phyloP scores from a whole-genome alignment of 2,797 vertebrate genomes.

The Pelodytes ibericus region DNA sequence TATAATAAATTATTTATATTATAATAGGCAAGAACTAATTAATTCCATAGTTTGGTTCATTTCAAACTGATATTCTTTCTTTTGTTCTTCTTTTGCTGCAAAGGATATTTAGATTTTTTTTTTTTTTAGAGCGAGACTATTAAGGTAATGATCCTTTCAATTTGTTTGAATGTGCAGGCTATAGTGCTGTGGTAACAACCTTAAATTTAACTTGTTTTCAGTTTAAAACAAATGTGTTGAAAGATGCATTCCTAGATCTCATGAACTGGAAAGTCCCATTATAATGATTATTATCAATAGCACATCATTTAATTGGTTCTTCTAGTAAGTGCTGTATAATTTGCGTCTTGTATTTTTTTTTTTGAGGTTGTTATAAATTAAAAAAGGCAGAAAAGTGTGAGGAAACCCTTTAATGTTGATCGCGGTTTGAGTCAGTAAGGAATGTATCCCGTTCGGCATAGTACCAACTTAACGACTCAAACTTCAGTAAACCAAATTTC shows the following conservation, averaged over 20 bases:
- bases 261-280: slow-evolving; percentile 36
- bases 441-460: not conserved
- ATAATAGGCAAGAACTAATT: slow-evolving; percentile 31
- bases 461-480: too few relatives aligned
- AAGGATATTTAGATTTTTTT: slow-evolving; percentile 33
- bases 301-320: slow-evolving; percentile 27
- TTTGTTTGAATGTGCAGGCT: slow-evolving; percentile 44
- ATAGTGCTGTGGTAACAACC: slow-evolving; percentile 4
- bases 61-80: slow-evolving; percentile 25
- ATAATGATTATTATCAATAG: slow-evolving; percentile 31
- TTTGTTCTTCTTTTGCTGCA: slow-evolving; percentile 19
- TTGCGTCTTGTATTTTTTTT: slow-evolving; percentile 3
- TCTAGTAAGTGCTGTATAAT: not conserved
- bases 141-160: slow-evolving; percentile 47
- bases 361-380: not conserved
- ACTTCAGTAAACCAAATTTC: too few relatives aligned
- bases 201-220: slow-evolving; percentile 32
- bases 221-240: slow-evolving; percentile 21
- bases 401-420: not conserved
- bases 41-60: slow-evolving; percentile 25
- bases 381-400: not conserved
- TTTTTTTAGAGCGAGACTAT: slow-evolving; percentile 40
- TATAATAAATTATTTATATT: slow-evolving; percentile 18
- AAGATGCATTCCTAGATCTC: slow-evolving; percentile 1
- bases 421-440: not conserved